Evolutionary conservation across 1,140 invertebrate species (phyloP).

Genomic region (Halictus rubicundus): DNA sequence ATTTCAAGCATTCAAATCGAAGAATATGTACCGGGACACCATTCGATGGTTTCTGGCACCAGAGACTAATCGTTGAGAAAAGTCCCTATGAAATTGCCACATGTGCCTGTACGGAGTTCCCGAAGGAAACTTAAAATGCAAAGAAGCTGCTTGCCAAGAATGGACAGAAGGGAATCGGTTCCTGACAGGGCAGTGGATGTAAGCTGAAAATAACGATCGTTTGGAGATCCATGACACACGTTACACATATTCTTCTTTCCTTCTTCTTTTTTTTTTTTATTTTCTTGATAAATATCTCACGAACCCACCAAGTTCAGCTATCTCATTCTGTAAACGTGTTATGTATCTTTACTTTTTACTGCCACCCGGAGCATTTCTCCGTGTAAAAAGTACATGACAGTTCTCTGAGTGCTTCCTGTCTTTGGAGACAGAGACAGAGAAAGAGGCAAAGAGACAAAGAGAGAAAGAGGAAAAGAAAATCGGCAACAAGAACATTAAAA

Average conservation of each 20-base stretch:
- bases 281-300: neutral
- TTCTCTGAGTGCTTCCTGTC: conserved; percentile 3
- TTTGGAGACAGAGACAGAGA: neutral
- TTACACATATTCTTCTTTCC: neutral
- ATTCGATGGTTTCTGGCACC: neutral
- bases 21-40: neutral
- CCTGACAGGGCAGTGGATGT: neutral
- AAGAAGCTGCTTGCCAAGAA: neutral
- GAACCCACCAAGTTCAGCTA: neutral
- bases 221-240: neutral
- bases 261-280: neutral
- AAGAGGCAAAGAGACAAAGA: neutral
- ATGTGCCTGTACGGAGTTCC: neutral
- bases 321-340: neutral
- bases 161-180: neutral
- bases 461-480: neutral
- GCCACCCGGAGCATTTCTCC: neutral
- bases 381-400: neutral
- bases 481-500: neutral
- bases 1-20: neutral
- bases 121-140: neutral
- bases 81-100: no score
- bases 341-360: neutral
- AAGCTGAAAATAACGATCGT: neutral
- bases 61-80: no score